Conservation (phyloP, 1,140 invertebrate species). For the Ceratitis capitata region DNA sequence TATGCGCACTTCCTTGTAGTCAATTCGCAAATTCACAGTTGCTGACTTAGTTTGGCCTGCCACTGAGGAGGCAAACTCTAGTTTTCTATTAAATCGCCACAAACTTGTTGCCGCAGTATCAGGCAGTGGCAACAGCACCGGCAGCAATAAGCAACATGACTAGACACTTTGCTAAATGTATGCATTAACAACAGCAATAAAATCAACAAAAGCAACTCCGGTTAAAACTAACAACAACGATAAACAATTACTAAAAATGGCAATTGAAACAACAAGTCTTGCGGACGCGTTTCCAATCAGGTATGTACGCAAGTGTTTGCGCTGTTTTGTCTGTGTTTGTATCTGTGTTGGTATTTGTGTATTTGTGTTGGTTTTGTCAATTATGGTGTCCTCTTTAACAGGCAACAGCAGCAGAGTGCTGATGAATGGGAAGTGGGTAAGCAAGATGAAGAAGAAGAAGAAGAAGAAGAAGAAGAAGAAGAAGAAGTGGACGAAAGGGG, state of each 20-base stretch:
- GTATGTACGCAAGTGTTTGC: no score
- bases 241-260: constrained; percentile 4
- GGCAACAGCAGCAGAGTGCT: neutral
- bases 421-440: no score
- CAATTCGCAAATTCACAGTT: neutral
- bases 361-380: constrained; percentile 21
- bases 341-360: neutral
- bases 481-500: no score
- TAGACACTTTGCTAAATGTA: neutral
- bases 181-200: neutral
- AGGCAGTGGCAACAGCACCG: no score
- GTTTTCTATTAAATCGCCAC: neutral
- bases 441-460: no score
- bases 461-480: neutral
- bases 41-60: neutral
- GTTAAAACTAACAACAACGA: neutral
- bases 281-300: neutral
- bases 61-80: neutral
- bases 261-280: neutral
- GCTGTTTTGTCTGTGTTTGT: no score
- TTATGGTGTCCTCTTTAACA: constrained; percentile 32
- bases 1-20: constrained; percentile 6
- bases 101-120: neutral
- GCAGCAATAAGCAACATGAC: neutral
- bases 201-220: neutral